Evolutionary conservation across 2,888 invertebrate genomes (phyloP).

Genomic region (Melinopterus prodromus): DNA sequence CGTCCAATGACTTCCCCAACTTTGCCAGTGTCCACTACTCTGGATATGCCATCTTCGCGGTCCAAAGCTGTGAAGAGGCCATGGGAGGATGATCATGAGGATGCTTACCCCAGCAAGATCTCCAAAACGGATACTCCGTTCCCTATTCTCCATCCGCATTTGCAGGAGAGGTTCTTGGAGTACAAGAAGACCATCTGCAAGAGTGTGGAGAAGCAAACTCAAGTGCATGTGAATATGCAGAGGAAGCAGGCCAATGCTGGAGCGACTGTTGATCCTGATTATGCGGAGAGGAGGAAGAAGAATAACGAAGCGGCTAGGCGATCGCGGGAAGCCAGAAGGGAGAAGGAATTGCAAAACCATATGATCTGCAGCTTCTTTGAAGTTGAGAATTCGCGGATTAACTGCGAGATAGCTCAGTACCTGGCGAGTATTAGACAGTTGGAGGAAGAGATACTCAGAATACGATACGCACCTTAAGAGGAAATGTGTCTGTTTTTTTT

Average conservation of each 20-base stretch:
- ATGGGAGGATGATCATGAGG: background rate
- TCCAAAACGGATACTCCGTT: background rate
- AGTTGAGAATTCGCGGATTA: background rate
- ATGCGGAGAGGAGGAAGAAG: constrained; percentile 86
- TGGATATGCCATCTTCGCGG: background rate
- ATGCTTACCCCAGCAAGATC: background rate
- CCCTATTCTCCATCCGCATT: constrained; percentile 40
- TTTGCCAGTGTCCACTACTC: background rate
- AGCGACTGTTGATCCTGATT: constrained; percentile 72
- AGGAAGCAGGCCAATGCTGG: constrained; percentile 39
- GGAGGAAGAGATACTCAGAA: background rate
- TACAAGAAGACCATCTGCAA: constrained; percentile 66
- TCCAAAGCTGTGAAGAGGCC: background rate
- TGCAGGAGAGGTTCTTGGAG: constrained; percentile 65
- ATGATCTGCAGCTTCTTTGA: background rate
- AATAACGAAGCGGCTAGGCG: constrained; percentile 97
- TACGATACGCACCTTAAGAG: background rate
- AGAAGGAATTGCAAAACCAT: constrained; percentile 76
- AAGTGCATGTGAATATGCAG: background rate
- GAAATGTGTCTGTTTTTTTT: background rate
- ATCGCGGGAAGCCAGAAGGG: constrained; percentile 87
- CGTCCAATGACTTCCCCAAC: background rate
- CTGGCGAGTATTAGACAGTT: background rate
- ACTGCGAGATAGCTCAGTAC: background rate
- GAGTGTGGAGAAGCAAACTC: background rate